Evolutionary conservation across 2,113 vertebrate genomes (phyloP).

Genomic region (Anser brachyrhynchus): DNA sequence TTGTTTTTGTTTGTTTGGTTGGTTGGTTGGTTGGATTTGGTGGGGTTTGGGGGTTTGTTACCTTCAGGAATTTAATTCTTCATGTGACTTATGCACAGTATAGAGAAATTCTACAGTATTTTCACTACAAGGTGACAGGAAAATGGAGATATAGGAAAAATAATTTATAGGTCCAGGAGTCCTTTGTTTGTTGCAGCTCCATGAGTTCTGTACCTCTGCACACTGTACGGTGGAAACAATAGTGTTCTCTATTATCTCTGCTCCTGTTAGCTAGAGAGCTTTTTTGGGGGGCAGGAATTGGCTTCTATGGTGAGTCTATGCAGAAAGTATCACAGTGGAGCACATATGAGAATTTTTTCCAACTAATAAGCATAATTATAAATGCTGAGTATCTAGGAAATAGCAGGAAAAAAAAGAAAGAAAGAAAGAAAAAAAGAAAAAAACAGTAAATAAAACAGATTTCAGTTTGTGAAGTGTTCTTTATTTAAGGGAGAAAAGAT

Average conservation of each 20-base stretch:
- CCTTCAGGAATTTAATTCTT: not conserved
- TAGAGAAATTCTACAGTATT: not conserved
- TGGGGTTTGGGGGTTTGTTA: not conserved
- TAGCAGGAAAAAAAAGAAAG: no score
- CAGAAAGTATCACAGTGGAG: not conserved
- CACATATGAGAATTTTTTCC: not conserved
- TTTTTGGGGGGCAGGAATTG: not conserved
- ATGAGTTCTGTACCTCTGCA: not conserved
- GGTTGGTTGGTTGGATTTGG: not conserved
- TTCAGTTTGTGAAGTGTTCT: conserved; percentile 61
- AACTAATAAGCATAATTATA: not conserved
- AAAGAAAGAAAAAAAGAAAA: not conserved
- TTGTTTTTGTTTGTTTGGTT: not conserved
- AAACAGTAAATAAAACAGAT: conserved; percentile 56
- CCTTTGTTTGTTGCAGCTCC: not conserved
- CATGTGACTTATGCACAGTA: not conserved
- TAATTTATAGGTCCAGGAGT: not conserved
- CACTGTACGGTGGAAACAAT: not conserved
- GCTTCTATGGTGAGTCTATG: not conserved
- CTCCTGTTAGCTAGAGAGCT: not conserved
- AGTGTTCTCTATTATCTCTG: not conserved
- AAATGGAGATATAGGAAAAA: not conserved
- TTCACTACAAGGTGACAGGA: not conserved
- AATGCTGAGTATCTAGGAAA: not conserved
- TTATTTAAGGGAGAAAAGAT: conserved; percentile 21